Evolutionary conservation across 2,113 vertebrate genomes (phyloP).

Genomic region (western clawed frog (Xenopus tropicalis)): UCB_Xtro_10.0 CM004452.2:30531001-30531500

Average conservation of each 20-base stretch:
- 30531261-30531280: not conserved
- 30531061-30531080: conserved; percentile 14
- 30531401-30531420: too few species aligned
- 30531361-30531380: too few species aligned
- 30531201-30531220: not conserved
- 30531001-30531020: conserved; percentile 35
- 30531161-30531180: conserved; percentile 13
- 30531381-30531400: too few species aligned
- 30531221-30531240: not conserved
- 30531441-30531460: too few species aligned
- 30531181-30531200: not conserved
- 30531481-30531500: too few species aligned
- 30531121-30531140: not conserved
- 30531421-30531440: too few species aligned
- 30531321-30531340: too few species aligned
- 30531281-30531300: not conserved
- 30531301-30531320: too few species aligned
- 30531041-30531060: conserved; percentile 29
- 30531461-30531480: too few species aligned
- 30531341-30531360: too few species aligned
- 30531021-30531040: conserved; percentile 14
- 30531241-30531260: not conserved
- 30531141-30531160: conserved; percentile 20
- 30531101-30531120: conserved; percentile 17
- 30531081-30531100: conserved; percentile 26